These are phyloP conservation scores for Actias luna DNA, from an alignment of 2,888 invertebrate species.

Conservation along the genomic window DNA sequence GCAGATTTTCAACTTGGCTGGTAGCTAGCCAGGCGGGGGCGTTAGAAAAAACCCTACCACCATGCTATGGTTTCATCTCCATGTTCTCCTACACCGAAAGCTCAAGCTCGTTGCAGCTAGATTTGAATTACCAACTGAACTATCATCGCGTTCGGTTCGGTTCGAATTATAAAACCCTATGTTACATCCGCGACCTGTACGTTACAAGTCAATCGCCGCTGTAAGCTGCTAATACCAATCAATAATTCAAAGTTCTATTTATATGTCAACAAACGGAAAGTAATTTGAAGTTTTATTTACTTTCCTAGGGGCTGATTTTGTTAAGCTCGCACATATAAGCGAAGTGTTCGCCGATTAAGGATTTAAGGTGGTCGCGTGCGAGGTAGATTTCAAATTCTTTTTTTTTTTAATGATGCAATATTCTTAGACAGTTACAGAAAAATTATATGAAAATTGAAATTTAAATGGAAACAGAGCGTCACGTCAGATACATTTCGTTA, in stretches of 20 bases:
- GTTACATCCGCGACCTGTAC: too few relatives aligned
- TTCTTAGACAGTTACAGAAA: too few relatives aligned
- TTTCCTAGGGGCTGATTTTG: constrained; percentile 31
- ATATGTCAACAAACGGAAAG: constrained; percentile 48
- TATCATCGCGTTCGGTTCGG: background rate
- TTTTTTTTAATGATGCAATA: background rate
- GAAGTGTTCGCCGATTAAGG: background rate
- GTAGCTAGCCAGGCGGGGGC: too few relatives aligned
- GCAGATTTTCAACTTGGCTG: too few relatives aligned
- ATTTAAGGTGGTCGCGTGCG: background rate
- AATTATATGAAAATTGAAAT: too few relatives aligned
- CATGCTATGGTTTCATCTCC: too few relatives aligned
- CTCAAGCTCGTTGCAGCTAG: too few relatives aligned
- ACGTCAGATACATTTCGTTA: too few relatives aligned
- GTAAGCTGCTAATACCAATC: constrained; percentile 30
- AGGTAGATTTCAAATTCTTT: background rate
- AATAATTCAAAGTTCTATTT: constrained; percentile 57
- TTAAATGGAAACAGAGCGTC: too few relatives aligned
- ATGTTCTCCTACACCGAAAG: too few relatives aligned
- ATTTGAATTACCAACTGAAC: background rate
- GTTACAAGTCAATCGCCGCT: background rate
- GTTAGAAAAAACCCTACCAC: too few relatives aligned
- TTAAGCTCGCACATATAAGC: background rate
- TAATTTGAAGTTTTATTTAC: constrained; percentile 58
- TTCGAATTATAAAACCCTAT: background rate